phyloP scores from a whole-genome alignment of 2,888 invertebrate genomes.

The Byasa hedistus region DNA sequence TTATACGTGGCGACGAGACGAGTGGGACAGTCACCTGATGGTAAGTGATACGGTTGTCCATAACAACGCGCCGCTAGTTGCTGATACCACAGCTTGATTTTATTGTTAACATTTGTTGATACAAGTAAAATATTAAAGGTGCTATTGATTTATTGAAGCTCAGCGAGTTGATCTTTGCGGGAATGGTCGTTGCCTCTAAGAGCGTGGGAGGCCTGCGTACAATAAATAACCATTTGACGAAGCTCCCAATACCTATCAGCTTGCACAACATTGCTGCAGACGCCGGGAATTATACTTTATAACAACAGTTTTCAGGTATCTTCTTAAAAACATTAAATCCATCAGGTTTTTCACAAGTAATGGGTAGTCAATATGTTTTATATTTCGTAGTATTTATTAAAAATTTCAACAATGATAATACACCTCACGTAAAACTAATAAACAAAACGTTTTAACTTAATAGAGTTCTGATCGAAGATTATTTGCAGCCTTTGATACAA shows the following conservation, averaged over 20 bases:
- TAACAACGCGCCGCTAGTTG: too few relatives aligned
- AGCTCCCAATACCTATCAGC: constrained; percentile 18
- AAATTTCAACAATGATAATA: neutral
- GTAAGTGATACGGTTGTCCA: too few relatives aligned
- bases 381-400: neutral
- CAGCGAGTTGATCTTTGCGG: neutral
- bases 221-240: constrained; percentile 27
- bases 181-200: constrained; percentile 13
- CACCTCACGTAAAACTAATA: neutral
- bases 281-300: constrained; percentile 2
- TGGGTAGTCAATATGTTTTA: neutral
- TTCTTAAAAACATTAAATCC: neutral
- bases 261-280: constrained; percentile 23
- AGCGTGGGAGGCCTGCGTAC: constrained; percentile 25
- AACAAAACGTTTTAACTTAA: neutral
- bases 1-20: too few relatives aligned
- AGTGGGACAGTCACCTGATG: too few relatives aligned
- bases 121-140: neutral
- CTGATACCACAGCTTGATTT: neutral
- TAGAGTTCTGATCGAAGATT: neutral
- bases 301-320: neutral
- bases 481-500: constrained; percentile 4
- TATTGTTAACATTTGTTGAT: neutral
- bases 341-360: neutral
- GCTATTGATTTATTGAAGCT: neutral